Percentiles rank a stretch among this genome's conserved stretches.
phyloP scores from a whole-genome alignment of 2,113 vertebrate genomes.

The Coreoperca whiteheadi region DNA sequence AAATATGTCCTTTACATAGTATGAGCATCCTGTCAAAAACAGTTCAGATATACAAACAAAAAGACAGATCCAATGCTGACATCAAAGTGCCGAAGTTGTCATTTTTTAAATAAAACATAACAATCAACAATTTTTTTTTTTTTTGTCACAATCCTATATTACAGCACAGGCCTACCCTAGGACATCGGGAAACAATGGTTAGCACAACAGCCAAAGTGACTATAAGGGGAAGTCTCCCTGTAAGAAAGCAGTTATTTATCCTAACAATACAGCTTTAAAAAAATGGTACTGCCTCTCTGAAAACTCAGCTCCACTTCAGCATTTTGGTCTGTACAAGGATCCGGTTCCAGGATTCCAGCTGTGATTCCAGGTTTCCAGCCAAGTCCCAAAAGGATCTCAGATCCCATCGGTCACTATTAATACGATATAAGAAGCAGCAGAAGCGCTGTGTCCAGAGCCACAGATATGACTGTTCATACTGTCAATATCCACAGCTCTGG shows the following conservation, averaged over 20 bases:
- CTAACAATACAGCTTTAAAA: conserved; percentile 75
- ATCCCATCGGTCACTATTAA: conserved; percentile 40
- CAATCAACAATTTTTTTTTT: conserved; percentile 67
- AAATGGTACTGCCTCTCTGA: conserved; percentile 77
- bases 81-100: conserved; percentile 77
- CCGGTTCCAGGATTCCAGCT: conserved; percentile 63
- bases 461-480: conserved; percentile 27
- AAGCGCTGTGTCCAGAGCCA: conserved; percentile 35
- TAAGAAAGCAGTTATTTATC: conserved; percentile 78
- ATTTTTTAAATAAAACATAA: conserved; percentile 76
- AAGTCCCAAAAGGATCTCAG: conserved; percentile 60
- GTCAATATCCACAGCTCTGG: conserved; percentile 20
- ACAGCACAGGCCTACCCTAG: conserved; percentile 85
- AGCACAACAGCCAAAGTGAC: conserved; percentile 85
- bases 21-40: conserved; percentile 74
- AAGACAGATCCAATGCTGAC: conserved; percentile 72
- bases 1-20: conserved; percentile 82
- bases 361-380: conserved; percentile 69
- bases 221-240: conserved; percentile 72
- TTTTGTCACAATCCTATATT: conserved; percentile 81
- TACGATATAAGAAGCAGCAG: conserved; percentile 35
- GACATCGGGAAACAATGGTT: conserved; percentile 81
- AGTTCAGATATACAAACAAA: conserved; percentile 78
- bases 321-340: conserved; percentile 62
- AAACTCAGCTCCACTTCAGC: conserved; percentile 65